A percentile compares a stretch with the other conserved stretches of the same genome.
Conservation (phyloP, 2,113 vertebrate species). For the Hypanus sabinus region DNA sequence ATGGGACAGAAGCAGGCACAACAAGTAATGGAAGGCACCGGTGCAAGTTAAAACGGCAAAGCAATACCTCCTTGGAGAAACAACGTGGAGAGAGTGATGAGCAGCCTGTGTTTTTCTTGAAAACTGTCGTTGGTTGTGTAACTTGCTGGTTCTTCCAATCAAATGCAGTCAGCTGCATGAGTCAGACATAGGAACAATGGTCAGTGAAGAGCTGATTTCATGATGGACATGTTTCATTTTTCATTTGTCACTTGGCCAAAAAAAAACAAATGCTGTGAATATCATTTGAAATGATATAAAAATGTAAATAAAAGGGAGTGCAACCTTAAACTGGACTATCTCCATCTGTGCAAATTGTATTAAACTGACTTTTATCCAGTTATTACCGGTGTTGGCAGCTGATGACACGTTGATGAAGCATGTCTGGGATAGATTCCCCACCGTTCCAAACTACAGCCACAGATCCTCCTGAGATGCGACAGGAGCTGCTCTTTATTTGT, state of each 20-base stretch:
- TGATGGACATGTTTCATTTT: constrained; percentile 59
- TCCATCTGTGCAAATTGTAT: constrained; percentile 66
- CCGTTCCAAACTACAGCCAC: constrained; percentile 42
- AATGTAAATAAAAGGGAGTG: constrained; percentile 87
- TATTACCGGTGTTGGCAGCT: constrained; percentile 36
- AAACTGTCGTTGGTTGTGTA: constrained; percentile 63
- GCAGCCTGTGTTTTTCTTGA: constrained; percentile 41
- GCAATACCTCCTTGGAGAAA: constrained; percentile 43
- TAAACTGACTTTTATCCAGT: constrained; percentile 42
- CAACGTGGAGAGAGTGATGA: constrained; percentile 31
- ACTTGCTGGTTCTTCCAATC: constrained; percentile 49
- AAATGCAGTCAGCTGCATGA: constrained; percentile 50
- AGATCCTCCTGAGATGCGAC: constrained; percentile 58
- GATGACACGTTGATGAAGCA: constrained; percentile 38
- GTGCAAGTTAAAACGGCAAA: constrained; percentile 77
- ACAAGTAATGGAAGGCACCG: constrained; percentile 98
- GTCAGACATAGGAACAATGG: constrained; percentile 42
- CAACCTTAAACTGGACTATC: constrained; percentile 68
- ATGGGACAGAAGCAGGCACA: constrained; percentile 99
- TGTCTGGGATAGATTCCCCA: constrained; percentile 49
- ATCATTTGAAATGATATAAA: constrained; percentile 70
- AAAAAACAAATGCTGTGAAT: constrained; percentile 76
- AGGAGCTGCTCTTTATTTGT: constrained; percentile 53
- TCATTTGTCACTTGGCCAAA: constrained; percentile 66
- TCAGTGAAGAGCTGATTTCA: constrained; percentile 49